Evolutionary conservation across 2,797 vertebrate species (phyloP), one percentile per base, ranked within the genome.

Genomic region (Fundulus diaphanus): DNA sequence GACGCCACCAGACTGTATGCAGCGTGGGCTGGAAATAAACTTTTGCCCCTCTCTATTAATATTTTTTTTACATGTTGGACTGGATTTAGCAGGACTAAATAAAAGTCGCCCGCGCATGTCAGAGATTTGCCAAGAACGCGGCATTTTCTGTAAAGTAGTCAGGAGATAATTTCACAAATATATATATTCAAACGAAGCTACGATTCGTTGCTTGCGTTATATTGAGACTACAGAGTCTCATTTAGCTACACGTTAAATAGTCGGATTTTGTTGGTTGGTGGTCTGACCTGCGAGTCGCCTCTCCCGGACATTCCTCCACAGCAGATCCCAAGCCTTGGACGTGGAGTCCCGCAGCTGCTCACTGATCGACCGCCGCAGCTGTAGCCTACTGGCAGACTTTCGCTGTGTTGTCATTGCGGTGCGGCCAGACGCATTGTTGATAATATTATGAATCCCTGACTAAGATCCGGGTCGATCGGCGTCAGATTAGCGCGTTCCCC

Each of bases 261-360:
- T 79, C 70, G 69, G 8, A 40, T 73, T 37, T 75, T 40, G 68
- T 16, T 20, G 29, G 80, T 68, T 71, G 81, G 77, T 52, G 75
- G 74, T 95, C 97, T 94, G 94, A 98, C 97, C 97, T 97, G 97
- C 95, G 85, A 97, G 95, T 33, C 96, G 95, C 72, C 95, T 94
- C 89, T 97, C 96, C 54, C 97, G 94, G 88, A 97, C 95, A 88
- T 95, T 97, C 84, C 92, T 97, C 97, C 97, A 97, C 82, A 98
- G 95, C 89, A 97, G 94, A 91, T 96, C 96, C 97, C 97, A 98
- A 81, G 97, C 97, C 89, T 95, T 94, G 92, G 94, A 92, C 76
- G 96, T 96, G 89, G 96, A 96, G 90, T 96, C 95, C 88, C 96
- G 91, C 92, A 94, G 92, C 92, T 94, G 92, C 89, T 94, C 92